A percentile compares a stretch with the other conserved stretches of the same genome.
These are phyloP conservation scores for Acanthiza pusilla DNA, from an alignment of 2,797 vertebrate species.

Conservation along the genomic window DNA sequence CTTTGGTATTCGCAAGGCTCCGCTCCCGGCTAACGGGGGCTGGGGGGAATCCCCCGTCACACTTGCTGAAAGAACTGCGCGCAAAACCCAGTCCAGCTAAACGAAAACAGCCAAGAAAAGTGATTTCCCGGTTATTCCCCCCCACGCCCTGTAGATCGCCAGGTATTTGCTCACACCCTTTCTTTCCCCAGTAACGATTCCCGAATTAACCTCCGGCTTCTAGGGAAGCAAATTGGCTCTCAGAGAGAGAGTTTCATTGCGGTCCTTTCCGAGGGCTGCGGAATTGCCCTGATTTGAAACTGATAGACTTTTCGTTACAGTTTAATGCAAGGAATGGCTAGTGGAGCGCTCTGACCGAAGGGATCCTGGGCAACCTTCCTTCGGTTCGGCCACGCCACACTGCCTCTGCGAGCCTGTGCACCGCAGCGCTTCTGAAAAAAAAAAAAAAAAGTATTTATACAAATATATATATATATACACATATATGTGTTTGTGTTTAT, in stretches of 20 bases:
- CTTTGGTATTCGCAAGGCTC: not conserved
- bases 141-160: not conserved
- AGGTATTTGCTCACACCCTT: not conserved
- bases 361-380: not conserved
- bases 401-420: not conserved
- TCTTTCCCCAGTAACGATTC: constrained; percentile 30
- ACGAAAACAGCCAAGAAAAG: not conserved
- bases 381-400: not conserved
- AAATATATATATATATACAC: accelerated
- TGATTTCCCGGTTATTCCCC: not conserved
- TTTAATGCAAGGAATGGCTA: not conserved
- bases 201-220: not conserved
- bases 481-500: too few relatives aligned
- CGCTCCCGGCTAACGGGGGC: not conserved
- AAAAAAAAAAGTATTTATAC: not conserved
- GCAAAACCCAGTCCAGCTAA: not conserved
- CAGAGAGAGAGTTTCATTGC: not conserved
- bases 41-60: not conserved
- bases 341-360: not conserved
- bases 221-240: not conserved
- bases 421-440: not conserved
- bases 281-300: not conserved
- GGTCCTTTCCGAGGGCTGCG: not conserved
- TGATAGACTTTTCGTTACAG: constrained; percentile 28
- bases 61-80: not conserved